phyloP scores from a whole-genome alignment of 2,797 vertebrate species.

The Dipus sagitta region DNA sequence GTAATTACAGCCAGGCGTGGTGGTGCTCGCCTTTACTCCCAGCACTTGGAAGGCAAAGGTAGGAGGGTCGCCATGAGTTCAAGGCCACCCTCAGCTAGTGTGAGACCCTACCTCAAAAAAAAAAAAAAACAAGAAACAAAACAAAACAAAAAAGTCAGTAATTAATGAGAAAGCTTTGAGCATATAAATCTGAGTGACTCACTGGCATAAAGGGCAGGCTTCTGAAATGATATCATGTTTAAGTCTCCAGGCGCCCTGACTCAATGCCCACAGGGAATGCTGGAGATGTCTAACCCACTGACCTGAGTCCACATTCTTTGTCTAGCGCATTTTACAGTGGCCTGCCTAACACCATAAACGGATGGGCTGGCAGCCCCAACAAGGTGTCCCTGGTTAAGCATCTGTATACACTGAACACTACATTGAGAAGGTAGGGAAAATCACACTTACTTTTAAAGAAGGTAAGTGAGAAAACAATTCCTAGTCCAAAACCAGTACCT shows the following conservation, averaged over 20 bases:
- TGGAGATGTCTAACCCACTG: background rate
- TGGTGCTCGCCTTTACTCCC: too few species aligned
- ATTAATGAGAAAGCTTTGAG: conserved; percentile 66
- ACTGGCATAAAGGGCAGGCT: conserved; percentile 60
- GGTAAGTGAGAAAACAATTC: conserved; percentile 93
- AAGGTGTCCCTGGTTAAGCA: background rate
- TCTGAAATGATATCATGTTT: conserved; percentile 68
- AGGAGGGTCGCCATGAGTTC: too few species aligned
- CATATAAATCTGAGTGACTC: conserved; percentile 59
- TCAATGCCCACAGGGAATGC: conserved; percentile 65
- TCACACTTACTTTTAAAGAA: conserved; percentile 95
- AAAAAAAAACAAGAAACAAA: too few species aligned
- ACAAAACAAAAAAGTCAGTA: background rate
- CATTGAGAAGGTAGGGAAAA: background rate
- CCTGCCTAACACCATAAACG: background rate
- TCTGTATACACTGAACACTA: background rate
- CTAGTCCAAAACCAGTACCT: conserved; percentile 94
- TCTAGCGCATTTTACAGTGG: background rate
- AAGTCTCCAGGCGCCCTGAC: conserved; percentile 65
- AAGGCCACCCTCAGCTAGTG: too few species aligned
- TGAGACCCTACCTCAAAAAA: too few species aligned
- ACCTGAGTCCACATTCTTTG: background rate
- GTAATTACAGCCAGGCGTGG: too few species aligned
- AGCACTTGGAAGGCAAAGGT: too few species aligned
- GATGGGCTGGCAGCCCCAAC: background rate